Percentiles rank a stretch among this genome's conserved stretches.
phyloP scores from a whole-genome alignment of 2,888 invertebrate species.

The Pimpla rufipes region DNA sequence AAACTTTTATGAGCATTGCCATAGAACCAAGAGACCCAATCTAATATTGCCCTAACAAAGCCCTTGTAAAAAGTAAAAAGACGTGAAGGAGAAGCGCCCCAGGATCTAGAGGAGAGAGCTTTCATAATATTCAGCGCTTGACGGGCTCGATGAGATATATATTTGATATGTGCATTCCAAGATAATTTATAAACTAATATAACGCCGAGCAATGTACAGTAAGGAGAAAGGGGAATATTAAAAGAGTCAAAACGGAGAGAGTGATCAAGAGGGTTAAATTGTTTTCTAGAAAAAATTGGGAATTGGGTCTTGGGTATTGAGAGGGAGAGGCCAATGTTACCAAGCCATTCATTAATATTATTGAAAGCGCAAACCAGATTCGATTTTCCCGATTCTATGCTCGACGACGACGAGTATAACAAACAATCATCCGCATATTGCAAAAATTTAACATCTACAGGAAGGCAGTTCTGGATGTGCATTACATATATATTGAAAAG shows the following conservation, averaged over 20 bases:
- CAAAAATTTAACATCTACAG: neutral
- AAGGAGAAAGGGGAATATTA: neutral
- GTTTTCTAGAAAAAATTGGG: neutral
- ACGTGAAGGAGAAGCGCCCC: constrained; percentile 16
- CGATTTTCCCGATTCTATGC: neutral
- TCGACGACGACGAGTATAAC: neutral
- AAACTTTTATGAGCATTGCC: no score
- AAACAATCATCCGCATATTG: neutral
- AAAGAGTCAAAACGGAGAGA: neutral
- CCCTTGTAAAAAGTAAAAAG: neutral
- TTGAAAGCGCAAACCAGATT: neutral
- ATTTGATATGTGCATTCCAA: no score
- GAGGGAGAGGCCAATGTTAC: neutral
- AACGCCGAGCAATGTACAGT: no score
- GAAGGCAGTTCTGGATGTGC: neutral
- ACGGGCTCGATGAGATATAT: no score
- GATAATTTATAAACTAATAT: no score
- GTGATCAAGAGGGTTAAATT: neutral
- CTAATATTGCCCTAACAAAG: no score
- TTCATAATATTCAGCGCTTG: constrained; percentile 18
- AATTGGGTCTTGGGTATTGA: constrained; percentile 9
- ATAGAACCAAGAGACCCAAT: no score
- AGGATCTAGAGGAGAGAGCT: constrained; percentile 20
- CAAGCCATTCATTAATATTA: neutral
- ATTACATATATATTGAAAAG: no score